These are phyloP conservation scores for Pseudococcus longispinus DNA, from an alignment of 2,888 invertebrate species.

Conservation along the genomic window DNA sequence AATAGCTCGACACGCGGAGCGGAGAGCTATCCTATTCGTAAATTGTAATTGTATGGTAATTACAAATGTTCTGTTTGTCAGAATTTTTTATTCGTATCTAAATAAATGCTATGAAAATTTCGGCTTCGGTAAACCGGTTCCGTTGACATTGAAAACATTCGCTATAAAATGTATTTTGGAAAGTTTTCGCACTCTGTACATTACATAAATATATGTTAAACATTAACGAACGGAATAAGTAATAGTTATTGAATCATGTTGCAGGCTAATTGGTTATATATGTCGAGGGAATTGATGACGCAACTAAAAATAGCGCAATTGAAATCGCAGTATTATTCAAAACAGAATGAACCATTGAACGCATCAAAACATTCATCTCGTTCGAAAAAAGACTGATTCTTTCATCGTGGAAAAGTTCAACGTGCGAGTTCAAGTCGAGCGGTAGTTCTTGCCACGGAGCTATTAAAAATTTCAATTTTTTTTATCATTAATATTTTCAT, in stretches of 20 bases:
- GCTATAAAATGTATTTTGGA: background rate
- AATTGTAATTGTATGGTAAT: conserved; percentile 34
- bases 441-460: background rate
- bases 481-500: background rate
- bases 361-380: conserved; percentile 13
- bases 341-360: background rate
- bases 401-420: background rate
- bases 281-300: conserved; percentile 86
- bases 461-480: background rate
- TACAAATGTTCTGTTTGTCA: background rate
- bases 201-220: background rate
- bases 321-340: conserved; percentile 63
- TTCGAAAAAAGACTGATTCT: conserved; percentile 20
- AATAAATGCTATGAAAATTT: background rate
- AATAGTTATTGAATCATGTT: conserved; percentile 60
- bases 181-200: background rate
- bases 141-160: conserved; percentile 9
- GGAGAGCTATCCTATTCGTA: background rate
- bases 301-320: conserved; percentile 83
- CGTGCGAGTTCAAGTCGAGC: background rate
- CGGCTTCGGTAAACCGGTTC: background rate
- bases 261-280: conserved; percentile 89
- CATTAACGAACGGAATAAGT: background rate
- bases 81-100: conserved; percentile 29
- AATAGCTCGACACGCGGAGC: background rate